phyloP scores from a whole-genome alignment of 2,113 vertebrate genomes.

The Bungarus multicinctus region DNA sequence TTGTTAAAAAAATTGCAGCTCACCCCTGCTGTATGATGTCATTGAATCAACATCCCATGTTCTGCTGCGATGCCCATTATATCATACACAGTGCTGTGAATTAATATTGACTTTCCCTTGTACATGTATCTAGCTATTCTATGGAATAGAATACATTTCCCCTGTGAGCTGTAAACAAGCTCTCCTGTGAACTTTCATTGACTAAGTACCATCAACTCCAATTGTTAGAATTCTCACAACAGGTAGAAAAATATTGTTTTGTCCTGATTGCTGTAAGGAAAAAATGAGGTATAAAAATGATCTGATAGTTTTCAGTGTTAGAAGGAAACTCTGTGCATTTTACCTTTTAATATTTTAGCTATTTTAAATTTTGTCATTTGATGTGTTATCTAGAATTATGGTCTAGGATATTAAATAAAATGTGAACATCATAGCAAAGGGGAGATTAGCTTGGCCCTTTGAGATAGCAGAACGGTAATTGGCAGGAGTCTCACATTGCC shows the following conservation, averaged over 20 bases:
- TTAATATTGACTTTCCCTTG: neutral
- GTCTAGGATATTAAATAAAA: neutral
- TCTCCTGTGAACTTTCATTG: neutral
- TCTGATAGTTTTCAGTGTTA: neutral
- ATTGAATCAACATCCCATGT: neutral
- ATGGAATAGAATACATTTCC: neutral
- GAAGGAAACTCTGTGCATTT: neutral
- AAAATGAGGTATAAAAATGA: neutral
- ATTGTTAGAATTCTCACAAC: neutral
- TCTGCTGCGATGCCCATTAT: neutral
- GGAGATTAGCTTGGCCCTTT: neutral
- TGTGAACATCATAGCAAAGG: neutral
- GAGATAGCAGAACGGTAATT: neutral
- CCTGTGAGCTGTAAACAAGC: neutral
- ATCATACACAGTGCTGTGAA: neutral
- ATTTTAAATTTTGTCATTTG: neutral
- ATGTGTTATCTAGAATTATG: neutral
- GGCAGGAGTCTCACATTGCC: neutral
- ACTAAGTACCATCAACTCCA: neutral
- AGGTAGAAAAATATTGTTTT: neutral
- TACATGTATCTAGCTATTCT: neutral
- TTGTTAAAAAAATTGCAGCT: too few species aligned
- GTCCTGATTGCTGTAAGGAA: neutral
- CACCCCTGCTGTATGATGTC: neutral
- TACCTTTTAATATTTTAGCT: neutral